A percentile compares a stretch with the other conserved stretches of the same genome.
These are phyloP conservation scores for Zingel zingel DNA, from an alignment of 2,113 vertebrate genomes.

Conservation along the genomic window DNA sequence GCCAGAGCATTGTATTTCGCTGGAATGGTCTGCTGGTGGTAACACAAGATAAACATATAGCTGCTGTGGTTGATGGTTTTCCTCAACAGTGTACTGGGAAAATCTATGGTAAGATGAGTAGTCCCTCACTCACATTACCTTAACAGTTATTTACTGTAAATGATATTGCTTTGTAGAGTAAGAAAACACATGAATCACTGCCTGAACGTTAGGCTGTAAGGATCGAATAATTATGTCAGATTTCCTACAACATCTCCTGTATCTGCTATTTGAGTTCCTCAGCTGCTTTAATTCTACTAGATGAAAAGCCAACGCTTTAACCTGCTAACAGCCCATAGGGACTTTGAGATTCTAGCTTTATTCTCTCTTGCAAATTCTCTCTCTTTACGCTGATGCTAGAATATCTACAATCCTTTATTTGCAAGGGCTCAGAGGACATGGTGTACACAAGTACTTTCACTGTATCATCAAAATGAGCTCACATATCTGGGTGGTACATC, in stretches of 20 bases:
- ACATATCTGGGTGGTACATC: neutral
- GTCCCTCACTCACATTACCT: neutral
- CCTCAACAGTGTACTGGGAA: neutral
- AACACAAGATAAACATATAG: neutral
- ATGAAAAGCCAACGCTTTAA: conserved; percentile 9
- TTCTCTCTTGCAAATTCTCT: neutral
- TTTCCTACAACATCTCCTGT: neutral
- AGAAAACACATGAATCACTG: neutral
- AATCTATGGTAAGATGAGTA: neutral
- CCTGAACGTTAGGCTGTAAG: neutral
- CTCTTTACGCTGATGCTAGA: neutral
- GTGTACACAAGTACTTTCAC: neutral
- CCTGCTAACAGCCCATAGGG: conserved; percentile 11
- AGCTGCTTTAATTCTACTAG: neutral
- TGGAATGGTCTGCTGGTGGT: neutral
- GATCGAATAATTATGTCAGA: neutral
- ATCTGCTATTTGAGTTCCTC: neutral
- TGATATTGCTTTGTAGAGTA: too few species aligned
- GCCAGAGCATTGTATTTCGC: neutral
- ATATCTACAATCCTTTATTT: neutral
- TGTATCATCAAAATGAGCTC: conserved; percentile 17
- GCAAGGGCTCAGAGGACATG: neutral
- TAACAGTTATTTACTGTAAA: neutral
- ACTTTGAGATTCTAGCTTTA: neutral
- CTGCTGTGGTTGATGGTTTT: neutral